These are phyloP conservation scores for Drosophila koepferae DNA, from an alignment of 2,888 invertebrate species.

Conservation along the genomic window DNA sequence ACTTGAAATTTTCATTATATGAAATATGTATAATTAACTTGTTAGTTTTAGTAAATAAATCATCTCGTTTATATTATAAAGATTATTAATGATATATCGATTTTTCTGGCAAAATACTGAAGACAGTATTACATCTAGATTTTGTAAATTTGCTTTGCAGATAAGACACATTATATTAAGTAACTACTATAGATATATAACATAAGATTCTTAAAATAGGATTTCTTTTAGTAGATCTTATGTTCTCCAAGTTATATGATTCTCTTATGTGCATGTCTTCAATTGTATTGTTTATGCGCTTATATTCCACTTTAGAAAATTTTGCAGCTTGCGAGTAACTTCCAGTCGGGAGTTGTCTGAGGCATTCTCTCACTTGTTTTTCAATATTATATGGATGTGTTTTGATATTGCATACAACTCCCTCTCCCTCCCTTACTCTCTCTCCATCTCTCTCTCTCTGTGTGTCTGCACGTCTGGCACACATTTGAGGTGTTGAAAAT, in stretches of 20 bases:
- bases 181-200: not conserved
- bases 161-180: not conserved
- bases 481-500: constrained; percentile 68
- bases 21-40: not conserved
- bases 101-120: not conserved
- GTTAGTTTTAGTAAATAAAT: not conserved
- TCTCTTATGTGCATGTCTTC: not conserved
- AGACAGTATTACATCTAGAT: not conserved
- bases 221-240: not conserved
- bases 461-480: constrained; percentile 30
- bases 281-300: not conserved
- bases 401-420: constrained; percentile 32
- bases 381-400: constrained; percentile 28
- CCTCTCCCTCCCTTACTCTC: no score
- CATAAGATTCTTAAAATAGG: not conserved
- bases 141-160: not conserved
- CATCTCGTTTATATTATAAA: no score
- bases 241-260: not conserved
- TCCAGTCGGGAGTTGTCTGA: constrained; percentile 1
- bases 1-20: no score
- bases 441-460: no score
- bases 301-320: not conserved
- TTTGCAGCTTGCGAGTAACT: not conserved
- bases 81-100: not conserved
- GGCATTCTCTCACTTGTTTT: constrained; percentile 14